Conservation (phyloP, 2,888 invertebrate genomes). For the Stenoptilia bipunctidactyla region DNA sequence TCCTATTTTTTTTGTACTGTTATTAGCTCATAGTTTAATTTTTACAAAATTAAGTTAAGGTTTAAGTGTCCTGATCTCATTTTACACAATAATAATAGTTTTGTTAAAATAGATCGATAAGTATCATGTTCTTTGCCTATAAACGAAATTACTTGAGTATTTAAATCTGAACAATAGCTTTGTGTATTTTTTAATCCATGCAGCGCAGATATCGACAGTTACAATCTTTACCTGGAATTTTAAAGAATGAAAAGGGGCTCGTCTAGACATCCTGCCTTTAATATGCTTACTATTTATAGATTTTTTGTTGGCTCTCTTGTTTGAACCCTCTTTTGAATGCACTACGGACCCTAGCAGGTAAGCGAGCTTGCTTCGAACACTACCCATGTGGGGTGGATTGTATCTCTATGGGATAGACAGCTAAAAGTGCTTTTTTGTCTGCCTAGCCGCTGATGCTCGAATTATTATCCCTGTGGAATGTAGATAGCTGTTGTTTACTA, state of each 20-base stretch:
- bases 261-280: constrained; percentile 66
- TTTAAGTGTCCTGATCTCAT: too few species aligned
- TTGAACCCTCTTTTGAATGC: constrained; percentile 22
- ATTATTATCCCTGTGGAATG: background rate
- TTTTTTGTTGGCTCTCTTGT: constrained; percentile 56
- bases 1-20: too few species aligned
- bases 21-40: too few species aligned
- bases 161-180: too few species aligned
- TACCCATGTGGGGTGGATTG: background rate
- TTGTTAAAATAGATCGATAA: too few species aligned
- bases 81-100: too few species aligned
- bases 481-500: background rate
- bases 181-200: too few species aligned
- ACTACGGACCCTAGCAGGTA: background rate
- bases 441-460: background rate
- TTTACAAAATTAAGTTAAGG: too few species aligned
- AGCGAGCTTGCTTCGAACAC: background rate
- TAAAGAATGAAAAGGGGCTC: constrained; percentile 44
- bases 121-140: too few species aligned
- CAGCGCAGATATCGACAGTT: too few species aligned
- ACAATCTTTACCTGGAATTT: constrained; percentile 53
- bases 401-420: background rate
- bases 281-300: constrained; percentile 52
- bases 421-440: constrained; percentile 1
- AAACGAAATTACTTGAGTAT: too few species aligned